Base-by-base conservation (phyloP, 2,888 invertebrate genomes). In the Malthinus seriepunctatus region DNA sequence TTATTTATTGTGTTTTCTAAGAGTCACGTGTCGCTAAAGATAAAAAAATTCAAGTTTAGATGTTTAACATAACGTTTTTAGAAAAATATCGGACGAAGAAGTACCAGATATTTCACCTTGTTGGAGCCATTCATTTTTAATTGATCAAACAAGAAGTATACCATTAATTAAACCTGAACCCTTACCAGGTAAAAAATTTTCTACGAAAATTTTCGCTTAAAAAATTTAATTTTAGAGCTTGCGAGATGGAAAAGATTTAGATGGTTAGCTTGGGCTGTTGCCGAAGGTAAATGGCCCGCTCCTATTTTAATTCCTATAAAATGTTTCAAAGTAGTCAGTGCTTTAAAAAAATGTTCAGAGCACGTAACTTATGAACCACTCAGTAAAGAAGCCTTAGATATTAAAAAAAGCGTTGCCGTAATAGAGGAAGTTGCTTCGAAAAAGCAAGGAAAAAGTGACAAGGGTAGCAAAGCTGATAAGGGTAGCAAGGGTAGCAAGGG, bases 251-350 rank as follows among this genome's bases (percentile, higher is more conserved):
- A 82, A 67, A 62, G 73, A 5, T 76, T 75, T 64, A 75, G 82
- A 5, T 82, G 81, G 79, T 54, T 79, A 39, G 71, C 75, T 34
- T 82, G 82, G 82, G 80, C 81, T 2, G 72, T 75, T 8, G 56
- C 67, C 2, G 71, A 73, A 35, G 78, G 78, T 1, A 56, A 76
- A 7, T 69, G 73, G 62, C 63, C 69, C 6, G 66, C 67, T 1
- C 69, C 72, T 11, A 66, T 69, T 23, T 35, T 57, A 4, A 50
- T 65, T 5, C 69, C 70, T 0, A 71, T 74, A 11, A 72, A 68
- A 57, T 74, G 70, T 38, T 64, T 77, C 6, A 75, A 71, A 63
- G 63, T 75, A 31, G 67, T 76, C 1, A 71, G 72, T 53, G 65
- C 67, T 6, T 73, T 76, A 37, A 68, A 60, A 53, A 60, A 66